These are phyloP conservation scores for Lagocephalus sceleratus DNA, from an alignment of 2,797 vertebrate species.

Conservation along the genomic window DNA sequence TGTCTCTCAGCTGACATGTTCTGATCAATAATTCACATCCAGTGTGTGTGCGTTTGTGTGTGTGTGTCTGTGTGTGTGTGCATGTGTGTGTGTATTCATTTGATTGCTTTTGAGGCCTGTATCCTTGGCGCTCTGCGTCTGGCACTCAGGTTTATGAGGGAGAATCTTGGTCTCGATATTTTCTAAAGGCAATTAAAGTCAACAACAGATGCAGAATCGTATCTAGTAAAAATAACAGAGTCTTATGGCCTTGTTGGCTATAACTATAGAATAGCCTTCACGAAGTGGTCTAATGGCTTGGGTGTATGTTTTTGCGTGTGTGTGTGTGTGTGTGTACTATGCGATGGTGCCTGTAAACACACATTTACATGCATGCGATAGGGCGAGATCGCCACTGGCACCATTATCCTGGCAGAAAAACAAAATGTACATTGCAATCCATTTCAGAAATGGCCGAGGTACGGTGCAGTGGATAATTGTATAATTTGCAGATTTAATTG, in stretches of 20 bases:
- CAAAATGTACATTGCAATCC: constrained; percentile 65
- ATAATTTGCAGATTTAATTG: constrained; percentile 84
- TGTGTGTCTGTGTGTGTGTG: constrained; percentile 7
- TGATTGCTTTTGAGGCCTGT: constrained; percentile 35
- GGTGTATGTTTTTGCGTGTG: background rate
- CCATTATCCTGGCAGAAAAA: constrained; percentile 71
- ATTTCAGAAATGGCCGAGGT: constrained; percentile 74
- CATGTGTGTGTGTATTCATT: constrained; percentile 22
- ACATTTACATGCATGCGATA: constrained; percentile 28
- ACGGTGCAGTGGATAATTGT: constrained; percentile 76
- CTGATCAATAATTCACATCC: constrained; percentile 76
- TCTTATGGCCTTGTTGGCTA: background rate
- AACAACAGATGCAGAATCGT: constrained; percentile 60
- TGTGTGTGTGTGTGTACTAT: too few species aligned
- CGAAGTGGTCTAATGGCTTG: constrained; percentile 7
- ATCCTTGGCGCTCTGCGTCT: constrained; percentile 30
- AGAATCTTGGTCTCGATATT: constrained; percentile 64
- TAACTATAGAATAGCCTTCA: too few species aligned
- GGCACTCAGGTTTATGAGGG: constrained; percentile 69
- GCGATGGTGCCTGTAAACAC: constrained; percentile 10
- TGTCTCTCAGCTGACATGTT: constrained; percentile 73
- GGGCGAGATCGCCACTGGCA: constrained; percentile 51
- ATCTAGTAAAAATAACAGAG: constrained; percentile 58
- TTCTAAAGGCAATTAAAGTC: constrained; percentile 71
- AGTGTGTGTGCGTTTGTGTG: constrained; percentile 40